phyloP scores from a whole-genome alignment of 2,113 vertebrate genomes.

The Bucco capensis region DNA sequence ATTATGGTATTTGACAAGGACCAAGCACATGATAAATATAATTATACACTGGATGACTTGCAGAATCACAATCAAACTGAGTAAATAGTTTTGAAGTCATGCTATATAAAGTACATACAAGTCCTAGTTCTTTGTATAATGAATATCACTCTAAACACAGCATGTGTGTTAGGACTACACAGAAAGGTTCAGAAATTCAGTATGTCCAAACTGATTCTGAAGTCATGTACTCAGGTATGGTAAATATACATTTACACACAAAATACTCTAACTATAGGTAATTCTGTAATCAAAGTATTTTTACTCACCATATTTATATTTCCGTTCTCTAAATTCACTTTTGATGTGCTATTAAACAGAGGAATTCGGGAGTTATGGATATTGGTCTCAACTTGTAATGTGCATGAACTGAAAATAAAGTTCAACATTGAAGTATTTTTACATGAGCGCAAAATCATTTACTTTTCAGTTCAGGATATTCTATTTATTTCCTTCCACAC shows the following conservation, averaged over 20 bases:
- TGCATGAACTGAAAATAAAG: slow-evolving; percentile 60
- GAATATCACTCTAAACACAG: not conserved
- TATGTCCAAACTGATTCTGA: not conserved
- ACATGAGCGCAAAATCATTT: not conserved
- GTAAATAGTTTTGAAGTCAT: not conserved
- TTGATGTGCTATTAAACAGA: not conserved
- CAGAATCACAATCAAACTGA: not conserved
- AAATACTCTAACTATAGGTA: not conserved
- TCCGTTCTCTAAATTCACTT: slow-evolving; percentile 18
- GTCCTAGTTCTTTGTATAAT: not conserved
- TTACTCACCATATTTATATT: slow-evolving; percentile 60
- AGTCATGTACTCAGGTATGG: not conserved
- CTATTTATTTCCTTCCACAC: not conserved
- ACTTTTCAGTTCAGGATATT: not conserved
- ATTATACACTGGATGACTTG: not conserved
- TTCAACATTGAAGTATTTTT: not conserved
- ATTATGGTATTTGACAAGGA: not conserved
- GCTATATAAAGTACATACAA: not conserved
- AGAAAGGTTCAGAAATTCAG: not conserved
- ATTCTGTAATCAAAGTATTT: not conserved
- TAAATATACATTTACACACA: not conserved
- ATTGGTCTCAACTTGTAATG: slow-evolving; percentile 7
- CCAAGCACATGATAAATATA: not conserved
- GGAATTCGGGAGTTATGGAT: slow-evolving; percentile 14
- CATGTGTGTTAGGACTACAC: not conserved